Evolutionary conservation across 2,888 invertebrate genomes (phyloP), one percentile per base, ranked within the genome.

Genomic region (Actias luna): DNA sequence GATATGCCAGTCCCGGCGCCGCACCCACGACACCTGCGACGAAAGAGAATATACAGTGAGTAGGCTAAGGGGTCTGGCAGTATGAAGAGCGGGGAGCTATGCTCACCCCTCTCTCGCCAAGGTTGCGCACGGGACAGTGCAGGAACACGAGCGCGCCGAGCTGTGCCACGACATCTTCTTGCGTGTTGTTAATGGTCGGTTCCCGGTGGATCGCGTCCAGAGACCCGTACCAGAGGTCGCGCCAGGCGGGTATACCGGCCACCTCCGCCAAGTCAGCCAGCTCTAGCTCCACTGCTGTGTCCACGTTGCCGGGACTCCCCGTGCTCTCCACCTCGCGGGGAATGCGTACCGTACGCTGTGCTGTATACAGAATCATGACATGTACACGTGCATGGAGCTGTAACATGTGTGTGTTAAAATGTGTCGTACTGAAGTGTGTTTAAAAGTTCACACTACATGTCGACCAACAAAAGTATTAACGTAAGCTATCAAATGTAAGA

Each of bases 1-100:
- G 82, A 98, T 98, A 93, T 98, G 98, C 96, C 97, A 97, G 93
- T 98, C 98, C 80, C 98, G 94, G 69, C 97, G 94, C 62, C 98
- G 95, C 75, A 98, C 96, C 98, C 98, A 98, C 62, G 98, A 97
- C 80, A 98, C 96, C 96, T 98, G 95, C 87, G 52, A 59, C 22
- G 59, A 25, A 29, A 27, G 10, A n/a, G 31, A n/a, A 16, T 16
- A 22, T 0, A 12, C 25, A 22, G 5, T 25, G 18, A 1, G 4
- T 5, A 14, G 14, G 1, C n/a, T n/a, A n/a, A n/a, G n/a, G n/a
- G n/a, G n/a, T n/a, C n/a, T n/a, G 1, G 29, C 18, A 14, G 18
- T 7, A 16, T 18, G 31, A 29, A 12, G 27, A 5, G 22, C 8
- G 5, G 22, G 3, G 18, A 31, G 8, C 7, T 14, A 10, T 12